These are phyloP conservation scores for Helleia helle DNA, from an alignment of 2,888 invertebrate species.

Conservation along the genomic window DNA sequence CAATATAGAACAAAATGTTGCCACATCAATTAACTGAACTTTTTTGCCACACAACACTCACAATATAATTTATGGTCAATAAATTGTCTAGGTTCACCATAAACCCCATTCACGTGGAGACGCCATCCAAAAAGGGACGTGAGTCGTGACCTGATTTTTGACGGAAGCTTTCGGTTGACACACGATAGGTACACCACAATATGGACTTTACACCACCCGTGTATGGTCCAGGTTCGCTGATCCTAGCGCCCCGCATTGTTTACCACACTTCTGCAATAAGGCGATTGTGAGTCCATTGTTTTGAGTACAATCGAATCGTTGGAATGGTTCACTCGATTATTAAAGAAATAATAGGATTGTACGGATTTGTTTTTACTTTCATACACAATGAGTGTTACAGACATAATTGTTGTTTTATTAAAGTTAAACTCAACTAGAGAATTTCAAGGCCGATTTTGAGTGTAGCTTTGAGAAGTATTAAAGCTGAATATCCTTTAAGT, in stretches of 20 bases:
- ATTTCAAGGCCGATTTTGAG: too few species aligned
- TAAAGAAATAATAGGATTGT: slow-evolving; percentile 5
- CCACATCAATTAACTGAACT: too few species aligned
- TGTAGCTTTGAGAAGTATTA: too few species aligned
- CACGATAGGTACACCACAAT: slow-evolving; percentile 36
- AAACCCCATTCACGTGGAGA: slow-evolving; percentile 25
- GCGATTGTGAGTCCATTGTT: slow-evolving; percentile 32
- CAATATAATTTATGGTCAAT: slow-evolving; percentile 20
- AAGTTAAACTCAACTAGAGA: too few species aligned
- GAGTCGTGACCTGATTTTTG: slow-evolving; percentile 71
- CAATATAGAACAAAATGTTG: too few species aligned
- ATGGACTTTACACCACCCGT: slow-evolving; percentile 29
- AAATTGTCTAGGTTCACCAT: slow-evolving; percentile 27
- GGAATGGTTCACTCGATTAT: slow-evolving; percentile 13
- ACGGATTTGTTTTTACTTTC: slow-evolving; percentile 3
- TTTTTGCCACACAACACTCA: too few species aligned
- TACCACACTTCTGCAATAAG: slow-evolving; percentile 40
- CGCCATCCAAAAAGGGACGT: slow-evolving; percentile 55
- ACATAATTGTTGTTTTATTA: too few species aligned
- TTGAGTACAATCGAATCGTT: slow-evolving; percentile 23
- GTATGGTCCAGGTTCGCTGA: slow-evolving; percentile 29
- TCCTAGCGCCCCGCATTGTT: slow-evolving; percentile 30
- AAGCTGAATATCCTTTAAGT: too few species aligned
- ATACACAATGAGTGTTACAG: not conserved
- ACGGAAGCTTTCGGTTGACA: slow-evolving; percentile 57